These are phyloP conservation scores for Pedetes capensis DNA, from an alignment of 2,113 vertebrate genomes.

Conservation along the genomic window DNA sequence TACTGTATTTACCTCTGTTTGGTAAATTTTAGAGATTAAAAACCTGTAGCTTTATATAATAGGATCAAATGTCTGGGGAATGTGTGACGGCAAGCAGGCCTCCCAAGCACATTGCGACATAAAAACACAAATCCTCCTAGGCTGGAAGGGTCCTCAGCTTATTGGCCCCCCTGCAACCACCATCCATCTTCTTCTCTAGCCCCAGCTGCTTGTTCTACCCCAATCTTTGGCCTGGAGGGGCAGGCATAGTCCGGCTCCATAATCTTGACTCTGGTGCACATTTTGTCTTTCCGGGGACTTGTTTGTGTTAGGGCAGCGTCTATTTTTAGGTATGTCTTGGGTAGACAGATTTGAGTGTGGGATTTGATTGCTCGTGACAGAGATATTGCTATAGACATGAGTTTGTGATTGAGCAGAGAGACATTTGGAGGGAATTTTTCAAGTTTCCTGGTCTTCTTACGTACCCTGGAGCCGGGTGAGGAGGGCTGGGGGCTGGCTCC, in stretches of 20 bases:
- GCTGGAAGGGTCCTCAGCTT: neutral
- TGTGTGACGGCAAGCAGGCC: neutral
- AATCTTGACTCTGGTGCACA: no score
- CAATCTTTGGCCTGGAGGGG: neutral
- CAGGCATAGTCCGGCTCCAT: neutral
- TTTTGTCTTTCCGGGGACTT: no score
- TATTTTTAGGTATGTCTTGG: constrained; percentile 58
- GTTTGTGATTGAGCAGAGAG: neutral
- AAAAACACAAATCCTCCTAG: neutral
- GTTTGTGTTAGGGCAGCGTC: constrained; percentile 41
- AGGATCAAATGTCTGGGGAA: constrained; percentile 41
- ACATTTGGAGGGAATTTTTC: neutral
- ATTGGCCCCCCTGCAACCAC: neutral
- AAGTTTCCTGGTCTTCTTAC: neutral
- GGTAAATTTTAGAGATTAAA: constrained; percentile 51
- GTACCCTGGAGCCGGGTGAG: constrained; percentile 5
- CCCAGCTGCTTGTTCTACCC: neutral
- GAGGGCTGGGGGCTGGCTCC: neutral
- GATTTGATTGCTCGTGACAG: constrained; percentile 40
- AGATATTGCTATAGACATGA: constrained; percentile 12
- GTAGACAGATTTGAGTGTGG: constrained; percentile 51
- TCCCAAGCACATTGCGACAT: neutral
- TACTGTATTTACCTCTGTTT: constrained; percentile 65
- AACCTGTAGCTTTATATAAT: constrained; percentile 48
- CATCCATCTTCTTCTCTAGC: rapidly evolving